Base-by-base conservation (phyloP, 2,888 invertebrate genomes). In the Campoplex nolae region DNA sequence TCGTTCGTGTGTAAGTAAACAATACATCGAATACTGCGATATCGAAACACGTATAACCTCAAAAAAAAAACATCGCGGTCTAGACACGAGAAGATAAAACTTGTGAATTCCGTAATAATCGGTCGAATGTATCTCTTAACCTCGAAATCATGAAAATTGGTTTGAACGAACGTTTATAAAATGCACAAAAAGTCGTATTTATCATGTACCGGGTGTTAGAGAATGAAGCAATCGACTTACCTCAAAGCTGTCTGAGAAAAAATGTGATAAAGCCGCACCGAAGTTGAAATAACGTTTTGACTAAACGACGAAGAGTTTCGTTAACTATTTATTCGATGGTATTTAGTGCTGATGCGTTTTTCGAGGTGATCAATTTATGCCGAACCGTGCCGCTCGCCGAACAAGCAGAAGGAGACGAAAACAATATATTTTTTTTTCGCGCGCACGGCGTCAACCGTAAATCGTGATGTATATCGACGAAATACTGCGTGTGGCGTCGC, bases 191-290 rank as follows among this genome's bases (percentile, higher is more conserved):
- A 23, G 28, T 28, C 28, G 28, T 3, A 48, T 13, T 28, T 28
- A 23, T 58, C 4, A 23, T 13, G 4, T 58, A 18, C 58, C 58
- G 58, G 58, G 62, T 62, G 32, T 16, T 65, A 54, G 28, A 58
- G 28, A 80, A 28, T 70, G 56, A 83, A 65, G 68, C 68, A 83
- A 56, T 38, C 51, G 28, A 67, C 71, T 79, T 81, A 77, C 83
- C 62, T 62, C 16, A 9, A 32, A 32, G 62, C 32, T 28, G 62
- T 62, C 62, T 32, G 16, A 32, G 62, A 16, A 62, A 62, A 62
- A 62, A 28, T 62, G 32, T 62, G 62, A 62, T 32, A 16, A 62
- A 62, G 32, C 62, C 62, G 62, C 32, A 62, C 62, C 0, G 32
- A 62, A 58, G 62, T 62, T 62, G 4, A 62, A 62, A 62, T 28